Conservation (phyloP, 2,113 vertebrate genomes). For the Scomber scombrus region DNA sequence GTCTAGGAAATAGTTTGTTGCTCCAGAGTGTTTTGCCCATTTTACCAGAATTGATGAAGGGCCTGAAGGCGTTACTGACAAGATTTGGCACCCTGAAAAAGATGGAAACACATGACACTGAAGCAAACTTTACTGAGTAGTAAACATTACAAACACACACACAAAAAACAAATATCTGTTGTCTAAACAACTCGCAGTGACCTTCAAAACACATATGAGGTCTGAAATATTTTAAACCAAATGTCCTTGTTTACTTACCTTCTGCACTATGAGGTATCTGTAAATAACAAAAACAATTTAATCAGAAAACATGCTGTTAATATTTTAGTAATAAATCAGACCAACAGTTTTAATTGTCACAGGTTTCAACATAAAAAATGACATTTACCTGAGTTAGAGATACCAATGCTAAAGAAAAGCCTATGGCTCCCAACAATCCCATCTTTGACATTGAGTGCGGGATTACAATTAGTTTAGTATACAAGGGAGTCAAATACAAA, state of each 20-base stretch:
- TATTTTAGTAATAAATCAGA: not conserved
- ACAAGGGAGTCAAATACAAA: slow-evolving; percentile 78
- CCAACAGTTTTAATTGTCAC: not conserved
- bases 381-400: slow-evolving; percentile 82
- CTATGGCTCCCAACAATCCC: slow-evolving; percentile 78
- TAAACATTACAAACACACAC: not conserved
- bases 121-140: not conserved
- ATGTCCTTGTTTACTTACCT: slow-evolving; percentile 70
- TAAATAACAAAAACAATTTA: slow-evolving; percentile 34
- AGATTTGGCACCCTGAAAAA: slow-evolving; percentile 71
- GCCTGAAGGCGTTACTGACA: slow-evolving; percentile 60
- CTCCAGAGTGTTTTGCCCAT: slow-evolving; percentile 63
- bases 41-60: slow-evolving; percentile 76
- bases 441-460: slow-evolving; percentile 78
- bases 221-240: not conserved
- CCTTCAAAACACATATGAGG: not conserved
- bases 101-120: too few species aligned
- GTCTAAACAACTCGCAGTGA: not conserved
- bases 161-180: not conserved
- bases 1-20: slow-evolving; percentile 81
- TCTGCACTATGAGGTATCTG: slow-evolving; percentile 77
- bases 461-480: slow-evolving; percentile 80
- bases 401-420: slow-evolving; percentile 77
- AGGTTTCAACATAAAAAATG: not conserved
- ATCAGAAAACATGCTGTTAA: not conserved